These are phyloP conservation scores for Lathamus discolor DNA, from an alignment of 2,113 vertebrate genomes.

Conservation along the genomic window DNA sequence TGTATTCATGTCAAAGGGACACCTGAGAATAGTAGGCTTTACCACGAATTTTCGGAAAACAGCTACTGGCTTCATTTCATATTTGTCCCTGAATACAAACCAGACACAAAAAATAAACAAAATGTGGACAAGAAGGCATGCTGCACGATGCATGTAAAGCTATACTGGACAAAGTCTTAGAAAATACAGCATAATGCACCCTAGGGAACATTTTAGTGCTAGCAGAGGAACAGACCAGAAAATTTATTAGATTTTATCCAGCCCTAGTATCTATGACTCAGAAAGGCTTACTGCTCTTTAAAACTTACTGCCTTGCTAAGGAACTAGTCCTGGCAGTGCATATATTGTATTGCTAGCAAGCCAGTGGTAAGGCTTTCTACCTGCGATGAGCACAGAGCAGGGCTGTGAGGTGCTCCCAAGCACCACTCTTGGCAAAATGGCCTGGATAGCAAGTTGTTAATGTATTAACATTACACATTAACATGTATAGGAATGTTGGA, in stretches of 20 bases:
- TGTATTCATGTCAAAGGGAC: constrained; percentile 6
- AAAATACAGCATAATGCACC: background rate
- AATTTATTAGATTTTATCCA: constrained; percentile 17
- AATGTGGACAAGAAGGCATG: background rate
- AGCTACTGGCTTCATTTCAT: constrained; percentile 7
- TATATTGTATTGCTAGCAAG: background rate
- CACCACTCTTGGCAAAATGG: background rate
- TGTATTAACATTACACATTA: background rate
- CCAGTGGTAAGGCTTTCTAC: background rate
- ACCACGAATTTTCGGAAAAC: constrained; percentile 25
- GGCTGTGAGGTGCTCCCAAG: background rate
- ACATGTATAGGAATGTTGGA: background rate
- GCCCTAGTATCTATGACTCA: background rate
- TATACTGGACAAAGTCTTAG: background rate
- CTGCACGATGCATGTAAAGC: background rate
- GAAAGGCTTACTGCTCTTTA: background rate
- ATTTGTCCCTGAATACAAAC: background rate
- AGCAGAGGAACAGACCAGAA: background rate
- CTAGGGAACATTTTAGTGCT: background rate
- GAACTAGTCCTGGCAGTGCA: background rate
- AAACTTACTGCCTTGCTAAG: background rate
- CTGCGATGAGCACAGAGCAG: background rate
- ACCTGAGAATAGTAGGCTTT: background rate
- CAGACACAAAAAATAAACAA: constrained; percentile 13
- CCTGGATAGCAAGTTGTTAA: background rate